phyloP scores from a whole-genome alignment of 2,113 vertebrate species.

The Axis porcinus region DNA sequence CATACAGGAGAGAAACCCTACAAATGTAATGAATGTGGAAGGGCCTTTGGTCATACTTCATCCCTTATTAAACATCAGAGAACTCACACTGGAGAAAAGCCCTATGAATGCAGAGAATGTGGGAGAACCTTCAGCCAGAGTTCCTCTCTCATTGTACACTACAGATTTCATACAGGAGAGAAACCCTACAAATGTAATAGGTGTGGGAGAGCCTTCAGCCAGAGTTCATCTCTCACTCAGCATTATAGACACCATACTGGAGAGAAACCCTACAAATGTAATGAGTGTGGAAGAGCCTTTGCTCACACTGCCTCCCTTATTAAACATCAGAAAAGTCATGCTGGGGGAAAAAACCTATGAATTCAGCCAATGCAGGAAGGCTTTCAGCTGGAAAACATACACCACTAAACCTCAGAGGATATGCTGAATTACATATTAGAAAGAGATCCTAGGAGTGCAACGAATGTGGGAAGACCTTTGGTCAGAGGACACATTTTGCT shows the following conservation, averaged over 20 bases:
- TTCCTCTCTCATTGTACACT: constrained; percentile 34
- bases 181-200: constrained; percentile 39
- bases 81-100: constrained; percentile 53
- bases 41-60: constrained; percentile 22
- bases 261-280: constrained; percentile 52
- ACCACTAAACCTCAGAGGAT: background rate
- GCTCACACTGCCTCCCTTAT: constrained; percentile 22
- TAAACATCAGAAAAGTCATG: constrained; percentile 47
- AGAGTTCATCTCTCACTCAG: constrained; percentile 42
- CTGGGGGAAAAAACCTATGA: background rate
- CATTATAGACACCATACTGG: constrained; percentile 37
- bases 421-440: background rate
- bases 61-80: constrained; percentile 44
- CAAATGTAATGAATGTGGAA: constrained; percentile 31
- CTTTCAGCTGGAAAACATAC: background rate
- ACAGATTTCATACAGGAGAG: constrained; percentile 42
- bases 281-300: constrained; percentile 36
- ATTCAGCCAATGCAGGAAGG: background rate
- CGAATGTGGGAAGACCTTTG: background rate
- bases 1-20: constrained; percentile 50
- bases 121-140: constrained; percentile 62
- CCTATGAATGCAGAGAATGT: constrained; percentile 46
- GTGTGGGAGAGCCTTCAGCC: constrained; percentile 34
- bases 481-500: background rate
- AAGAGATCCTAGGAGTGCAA: background rate